Conservation (phyloP, 2,797 vertebrate genomes). For the Catostomus latipinnis region DNA sequence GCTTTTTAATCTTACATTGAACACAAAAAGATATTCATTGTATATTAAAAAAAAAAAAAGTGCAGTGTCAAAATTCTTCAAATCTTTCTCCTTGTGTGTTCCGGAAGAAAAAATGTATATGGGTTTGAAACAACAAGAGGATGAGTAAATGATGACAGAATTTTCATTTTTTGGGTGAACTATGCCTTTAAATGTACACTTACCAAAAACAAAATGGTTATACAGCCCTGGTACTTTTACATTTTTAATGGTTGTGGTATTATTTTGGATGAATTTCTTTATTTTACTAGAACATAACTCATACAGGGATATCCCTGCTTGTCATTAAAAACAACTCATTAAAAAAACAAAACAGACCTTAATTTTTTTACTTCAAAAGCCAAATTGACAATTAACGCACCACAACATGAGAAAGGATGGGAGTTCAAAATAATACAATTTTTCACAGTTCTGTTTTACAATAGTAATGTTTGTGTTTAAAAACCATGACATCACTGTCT, state of each 20-base stretch:
- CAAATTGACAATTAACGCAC: constrained; percentile 13
- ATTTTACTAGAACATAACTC: not conserved
- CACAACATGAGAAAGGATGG: constrained; percentile 27
- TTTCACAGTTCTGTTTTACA: constrained; percentile 60
- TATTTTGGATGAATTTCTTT: not conserved
- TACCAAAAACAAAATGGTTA: not conserved
- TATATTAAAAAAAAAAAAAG: too few relatives aligned
- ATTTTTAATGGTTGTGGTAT: not conserved
- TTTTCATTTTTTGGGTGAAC: not conserved
- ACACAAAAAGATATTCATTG: too few relatives aligned
- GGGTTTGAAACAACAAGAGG: too few relatives aligned
- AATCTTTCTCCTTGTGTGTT: too few relatives aligned
- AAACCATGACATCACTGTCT: constrained; percentile 65
- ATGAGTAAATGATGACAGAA: too few relatives aligned
- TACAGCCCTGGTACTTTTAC: not conserved
- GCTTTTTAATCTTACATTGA: not conserved
- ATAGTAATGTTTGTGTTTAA: constrained; percentile 49
- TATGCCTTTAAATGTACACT: not conserved
- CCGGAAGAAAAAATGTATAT: too few relatives aligned
- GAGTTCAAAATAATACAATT: constrained; percentile 67
- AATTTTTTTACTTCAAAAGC: constrained; percentile 3
- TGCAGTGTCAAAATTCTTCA: too few relatives aligned
- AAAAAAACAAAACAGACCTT: not conserved
- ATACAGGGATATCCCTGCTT: not conserved
- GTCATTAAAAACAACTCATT: not conserved